These are phyloP conservation scores for Elephantulus edwardii DNA, from an alignment of 2,113 vertebrate genomes.

Conservation along the genomic window DNA sequence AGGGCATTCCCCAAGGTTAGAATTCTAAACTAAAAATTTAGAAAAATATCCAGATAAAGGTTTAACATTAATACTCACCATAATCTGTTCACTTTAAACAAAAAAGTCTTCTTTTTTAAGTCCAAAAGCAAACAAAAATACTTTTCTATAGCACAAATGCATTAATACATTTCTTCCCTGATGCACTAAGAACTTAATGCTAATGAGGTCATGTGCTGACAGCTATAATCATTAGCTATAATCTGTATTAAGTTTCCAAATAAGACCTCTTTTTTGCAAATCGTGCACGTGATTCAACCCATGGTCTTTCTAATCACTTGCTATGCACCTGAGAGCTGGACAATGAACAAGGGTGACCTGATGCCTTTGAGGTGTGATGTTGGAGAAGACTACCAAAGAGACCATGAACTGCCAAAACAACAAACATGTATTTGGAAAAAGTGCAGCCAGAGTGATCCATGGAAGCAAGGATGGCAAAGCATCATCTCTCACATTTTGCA, in stretches of 20 bases:
- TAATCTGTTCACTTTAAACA: conserved; percentile 14
- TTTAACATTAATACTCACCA: not conserved
- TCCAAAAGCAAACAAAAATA: not conserved
- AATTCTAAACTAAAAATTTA: not conserved
- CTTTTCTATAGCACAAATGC: not conserved
- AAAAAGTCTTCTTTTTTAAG: conserved; percentile 16
- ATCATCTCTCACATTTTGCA: no score
- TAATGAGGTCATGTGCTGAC: not conserved
- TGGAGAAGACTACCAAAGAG: no score
- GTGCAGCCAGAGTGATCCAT: no score
- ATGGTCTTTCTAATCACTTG: no score
- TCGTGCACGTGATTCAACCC: no score
- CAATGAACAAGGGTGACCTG: no score
- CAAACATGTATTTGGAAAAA: no score
- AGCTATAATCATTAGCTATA: not conserved
- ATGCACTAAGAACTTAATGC: not conserved
- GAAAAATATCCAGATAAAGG: not conserved
- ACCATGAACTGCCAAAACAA: no score
- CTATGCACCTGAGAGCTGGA: no score
- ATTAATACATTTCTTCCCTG: not conserved
- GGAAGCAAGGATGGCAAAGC: no score
- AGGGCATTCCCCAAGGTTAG: not conserved
- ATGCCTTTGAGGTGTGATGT: no score
- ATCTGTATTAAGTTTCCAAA: conserved; percentile 30
- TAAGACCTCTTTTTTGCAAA: conserved; percentile 24